Evolutionary conservation across 2,888 invertebrate genomes (phyloP).

Genomic region (Oscheius myriophilus): DNA sequence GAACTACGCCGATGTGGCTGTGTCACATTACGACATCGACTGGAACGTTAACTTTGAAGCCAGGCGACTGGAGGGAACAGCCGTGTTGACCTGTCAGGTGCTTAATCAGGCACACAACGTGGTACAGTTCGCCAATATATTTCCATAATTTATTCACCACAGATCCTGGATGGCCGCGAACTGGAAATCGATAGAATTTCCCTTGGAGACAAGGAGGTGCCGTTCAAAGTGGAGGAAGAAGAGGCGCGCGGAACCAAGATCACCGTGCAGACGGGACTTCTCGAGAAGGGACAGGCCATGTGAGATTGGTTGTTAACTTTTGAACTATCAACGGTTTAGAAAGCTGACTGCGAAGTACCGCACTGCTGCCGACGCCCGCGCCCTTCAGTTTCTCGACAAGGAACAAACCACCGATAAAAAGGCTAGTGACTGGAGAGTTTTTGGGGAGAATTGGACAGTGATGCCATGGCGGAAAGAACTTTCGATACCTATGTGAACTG

Average conservation of each 20-base stretch:
- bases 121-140: constrained; percentile 27
- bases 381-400: constrained; percentile 86
- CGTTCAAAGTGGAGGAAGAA: constrained; percentile 33
- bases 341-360: constrained; percentile 78
- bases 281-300: constrained; percentile 31
- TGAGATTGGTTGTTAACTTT: not conserved
- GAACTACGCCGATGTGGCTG: constrained; percentile 53
- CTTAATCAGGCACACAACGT: constrained; percentile 45
- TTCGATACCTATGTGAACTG: no score
- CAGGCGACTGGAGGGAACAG: constrained; percentile 48
- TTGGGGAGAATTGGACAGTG: no score
- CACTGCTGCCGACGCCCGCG: constrained; percentile 83
- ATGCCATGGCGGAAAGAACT: no score
- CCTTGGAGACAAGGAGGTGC: constrained; percentile 17
- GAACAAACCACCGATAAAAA: constrained; percentile 86
- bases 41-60: constrained; percentile 63
- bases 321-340: constrained; percentile 22
- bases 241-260: constrained; percentile 39
- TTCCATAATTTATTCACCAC: constrained; percentile 1
- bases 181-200: constrained; percentile 44
- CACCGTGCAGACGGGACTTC: constrained; percentile 1
- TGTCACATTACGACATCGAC: constrained; percentile 54
- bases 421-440: constrained; percentile 70
- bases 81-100: constrained; percentile 37
- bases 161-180: constrained; percentile 61